Evolutionary conservation across 1,140 invertebrate species (phyloP), one percentile per base, ranked within the genome.

Genomic region (Drosophila micromelanica): DNA sequence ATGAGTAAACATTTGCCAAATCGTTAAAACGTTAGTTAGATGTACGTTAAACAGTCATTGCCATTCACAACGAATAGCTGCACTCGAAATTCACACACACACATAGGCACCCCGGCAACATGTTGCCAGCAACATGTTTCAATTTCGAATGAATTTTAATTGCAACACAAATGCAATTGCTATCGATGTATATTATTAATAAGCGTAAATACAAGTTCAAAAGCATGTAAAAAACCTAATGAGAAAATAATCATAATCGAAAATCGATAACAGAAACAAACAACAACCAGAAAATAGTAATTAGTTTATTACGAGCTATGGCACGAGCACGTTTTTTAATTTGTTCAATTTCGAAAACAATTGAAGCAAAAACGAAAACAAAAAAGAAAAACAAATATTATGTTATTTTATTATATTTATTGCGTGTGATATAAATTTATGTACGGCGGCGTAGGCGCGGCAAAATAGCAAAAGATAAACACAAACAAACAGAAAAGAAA

Each of bases 371-470:
- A 55, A 27, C 13, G 15, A 46, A 17, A 65, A 55, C 9, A 17
- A 65, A 38, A 55, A 17, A 56, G 38, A 3, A 17, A 65, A 48
- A 32, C 13, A 45, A 71, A 54, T 60, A 32, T 78, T 75, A 49
- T 68, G 51, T 81, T 76, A 77, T 59, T 70, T 72, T 80, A 76
- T 72, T 87, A 82, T 89, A 89, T 89, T 84, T 87, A 87, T 89
- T 87, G 84, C 76, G 84, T 89, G 84, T 89, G 84, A 89, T 89
- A 89, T 89, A 90, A 89, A 89, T 80, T 89, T 84, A 89, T 87
- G 79, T 71, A 82, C 40, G 69, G 69, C 72, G 70, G 59, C 52
- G 59, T 56, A 37, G 43, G 73, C 61, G 38, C 65, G 52, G 60
- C 60, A 69, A 64, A 49, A 68, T 48, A 59, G 54, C 51, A 69